phyloP scores from a whole-genome alignment of 2,888 invertebrate genomes.

The Scrobipalpa atriplicella region DNA sequence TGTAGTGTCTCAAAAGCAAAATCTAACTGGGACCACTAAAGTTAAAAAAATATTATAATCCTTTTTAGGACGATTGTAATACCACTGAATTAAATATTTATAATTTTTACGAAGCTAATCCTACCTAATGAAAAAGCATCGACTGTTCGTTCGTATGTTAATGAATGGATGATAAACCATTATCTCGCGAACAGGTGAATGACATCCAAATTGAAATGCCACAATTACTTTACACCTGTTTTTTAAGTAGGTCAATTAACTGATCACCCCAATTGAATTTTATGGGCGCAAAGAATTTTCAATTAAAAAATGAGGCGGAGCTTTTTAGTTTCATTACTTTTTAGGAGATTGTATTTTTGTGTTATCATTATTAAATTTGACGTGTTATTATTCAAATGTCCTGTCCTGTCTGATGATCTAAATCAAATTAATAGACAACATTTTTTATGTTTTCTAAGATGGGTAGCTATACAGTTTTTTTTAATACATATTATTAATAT shows the following conservation, averaged over 20 bases:
- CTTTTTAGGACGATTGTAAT: too few species aligned
- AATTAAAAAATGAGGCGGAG: background rate
- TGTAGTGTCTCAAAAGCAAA: too few species aligned
- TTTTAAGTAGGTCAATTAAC: conserved; percentile 22
- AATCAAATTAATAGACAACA: background rate
- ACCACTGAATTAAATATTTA: background rate
- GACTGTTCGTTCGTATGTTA: background rate
- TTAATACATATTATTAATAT: too few species aligned
- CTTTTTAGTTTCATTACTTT: background rate
- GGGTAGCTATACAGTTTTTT: too few species aligned
- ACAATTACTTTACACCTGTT: conserved; percentile 21
- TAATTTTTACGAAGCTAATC: background rate
- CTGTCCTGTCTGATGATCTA: background rate
- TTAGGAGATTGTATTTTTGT: too few species aligned
- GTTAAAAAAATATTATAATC: too few species aligned
- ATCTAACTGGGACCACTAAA: too few species aligned
- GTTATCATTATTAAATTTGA: background rate
- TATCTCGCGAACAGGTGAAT: conserved; percentile 17
- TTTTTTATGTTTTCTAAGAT: too few species aligned
- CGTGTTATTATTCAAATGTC: background rate
- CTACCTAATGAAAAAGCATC: conserved; percentile 6
- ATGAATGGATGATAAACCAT: conserved; percentile 17
- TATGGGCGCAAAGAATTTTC: conserved; percentile 5
- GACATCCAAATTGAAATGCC: conserved; percentile 21
- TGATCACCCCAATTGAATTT: conserved; percentile 16